Evolutionary conservation across 2,888 invertebrate species (phyloP).

Genomic region (Gryllus longicercus): DNA sequence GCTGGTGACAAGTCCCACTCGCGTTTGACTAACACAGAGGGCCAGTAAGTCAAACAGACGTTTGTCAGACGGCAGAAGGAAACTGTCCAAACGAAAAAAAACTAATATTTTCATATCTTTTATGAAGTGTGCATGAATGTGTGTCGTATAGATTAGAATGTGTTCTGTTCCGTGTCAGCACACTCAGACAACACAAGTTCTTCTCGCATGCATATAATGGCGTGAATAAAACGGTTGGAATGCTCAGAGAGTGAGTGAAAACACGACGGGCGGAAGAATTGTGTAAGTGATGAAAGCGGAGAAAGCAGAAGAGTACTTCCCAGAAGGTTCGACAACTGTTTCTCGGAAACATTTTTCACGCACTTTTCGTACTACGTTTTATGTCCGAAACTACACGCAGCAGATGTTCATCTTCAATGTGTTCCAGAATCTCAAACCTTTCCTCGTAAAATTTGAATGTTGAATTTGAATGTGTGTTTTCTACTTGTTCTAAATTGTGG

Average conservation of each 20-base stretch:
- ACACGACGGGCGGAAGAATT: too few relatives aligned
- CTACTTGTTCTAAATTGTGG: too few relatives aligned
- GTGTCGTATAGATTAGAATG: background rate
- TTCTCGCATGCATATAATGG: background rate
- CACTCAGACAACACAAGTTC: background rate
- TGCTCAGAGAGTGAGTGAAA: background rate
- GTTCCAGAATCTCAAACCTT: too few relatives aligned
- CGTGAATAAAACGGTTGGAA: background rate
- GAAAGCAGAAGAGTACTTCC: too few relatives aligned
- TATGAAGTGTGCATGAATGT: background rate
- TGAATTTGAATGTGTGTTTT: too few relatives aligned
- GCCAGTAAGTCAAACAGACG: background rate
- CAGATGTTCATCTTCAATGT: too few relatives aligned
- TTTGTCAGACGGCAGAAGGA: constrained; percentile 8
- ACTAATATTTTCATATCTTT: background rate
- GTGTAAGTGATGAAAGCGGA: too few relatives aligned
- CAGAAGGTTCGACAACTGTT: too few relatives aligned
- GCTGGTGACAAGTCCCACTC: background rate
- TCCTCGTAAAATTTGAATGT: too few relatives aligned
- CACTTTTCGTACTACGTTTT: too few relatives aligned
- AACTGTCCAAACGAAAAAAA: background rate
- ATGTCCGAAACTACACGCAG: too few relatives aligned
- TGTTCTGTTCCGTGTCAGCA: background rate
- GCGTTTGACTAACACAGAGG: background rate
- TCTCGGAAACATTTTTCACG: too few relatives aligned